A percentile compares a stretch with the other conserved stretches of the same genome.
These are phyloP conservation scores for Monoplex corrugatus DNA, from an alignment of 2,888 invertebrate genomes.

Conservation along the genomic window DNA sequence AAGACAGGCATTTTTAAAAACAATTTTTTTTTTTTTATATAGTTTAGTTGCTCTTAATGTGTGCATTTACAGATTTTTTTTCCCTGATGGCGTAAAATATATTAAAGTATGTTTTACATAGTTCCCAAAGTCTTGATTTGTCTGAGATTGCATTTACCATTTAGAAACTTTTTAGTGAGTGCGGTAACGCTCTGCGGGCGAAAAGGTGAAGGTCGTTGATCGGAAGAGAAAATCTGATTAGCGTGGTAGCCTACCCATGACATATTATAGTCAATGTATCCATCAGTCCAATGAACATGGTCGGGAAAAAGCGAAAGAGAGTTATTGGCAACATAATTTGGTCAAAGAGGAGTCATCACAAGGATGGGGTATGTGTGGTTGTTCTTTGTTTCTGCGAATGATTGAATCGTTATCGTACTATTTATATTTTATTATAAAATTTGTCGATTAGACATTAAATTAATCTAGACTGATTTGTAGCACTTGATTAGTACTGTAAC, in stretches of 20 bases:
- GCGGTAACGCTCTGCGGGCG: not conserved
- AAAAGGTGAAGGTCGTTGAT: slow-evolving; percentile 35
- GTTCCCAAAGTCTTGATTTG: not conserved
- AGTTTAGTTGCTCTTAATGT: not conserved
- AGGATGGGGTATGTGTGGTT: slow-evolving; percentile 51
- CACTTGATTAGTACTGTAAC: not conserved
- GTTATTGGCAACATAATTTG: slow-evolving; percentile 63
- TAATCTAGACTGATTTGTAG: not conserved
- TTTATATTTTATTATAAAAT: too few species aligned
- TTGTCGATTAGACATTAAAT: too few species aligned
- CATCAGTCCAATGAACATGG: slow-evolving; percentile 47
- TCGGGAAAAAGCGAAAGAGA: slow-evolving; percentile 63
- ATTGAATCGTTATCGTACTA: too few species aligned
- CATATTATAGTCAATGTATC: not conserved
- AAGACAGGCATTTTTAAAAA: not conserved
- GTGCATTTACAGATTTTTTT: too few species aligned
- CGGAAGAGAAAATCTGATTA: slow-evolving; percentile 38
- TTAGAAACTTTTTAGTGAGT: not conserved
- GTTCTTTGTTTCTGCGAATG: not conserved
- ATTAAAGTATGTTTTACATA: not conserved
- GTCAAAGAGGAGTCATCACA: slow-evolving; percentile 61
- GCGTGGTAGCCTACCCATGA: not conserved
- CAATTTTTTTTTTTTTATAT: not conserved
- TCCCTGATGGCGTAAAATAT: too few species aligned
- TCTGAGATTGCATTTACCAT: not conserved